These are phyloP conservation scores for Erpornis zantholeuca DNA, from an alignment of 2,113 vertebrate species.

Conservation along the genomic window DNA sequence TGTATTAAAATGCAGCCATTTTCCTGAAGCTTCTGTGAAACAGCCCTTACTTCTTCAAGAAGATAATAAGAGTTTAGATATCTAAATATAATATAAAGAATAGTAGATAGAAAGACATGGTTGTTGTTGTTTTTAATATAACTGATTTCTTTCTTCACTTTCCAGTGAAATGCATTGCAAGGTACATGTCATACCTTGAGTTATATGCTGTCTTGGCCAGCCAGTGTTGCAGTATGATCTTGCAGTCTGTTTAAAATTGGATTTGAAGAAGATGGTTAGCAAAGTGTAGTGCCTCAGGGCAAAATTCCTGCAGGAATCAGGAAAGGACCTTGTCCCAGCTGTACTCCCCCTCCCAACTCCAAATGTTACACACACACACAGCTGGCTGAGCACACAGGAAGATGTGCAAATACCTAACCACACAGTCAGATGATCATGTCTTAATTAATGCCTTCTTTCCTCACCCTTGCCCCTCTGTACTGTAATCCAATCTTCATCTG, in stretches of 20 bases:
- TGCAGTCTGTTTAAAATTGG: background rate
- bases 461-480: background rate
- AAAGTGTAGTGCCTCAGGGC: conserved; percentile 2
- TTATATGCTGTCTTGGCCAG: background rate
- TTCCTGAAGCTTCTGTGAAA: conserved; percentile 54
- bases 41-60: conserved; percentile 8
- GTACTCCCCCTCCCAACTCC: background rate
- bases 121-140: background rate
- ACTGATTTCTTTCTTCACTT: background rate
- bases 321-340: conserved; percentile 2
- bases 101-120: background rate
- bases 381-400: conserved; percentile 3
- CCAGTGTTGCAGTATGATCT: background rate
- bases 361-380: background rate
- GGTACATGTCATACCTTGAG: background rate
- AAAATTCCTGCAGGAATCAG: conserved; percentile 19
- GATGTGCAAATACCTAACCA: background rate
- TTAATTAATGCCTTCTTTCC: background rate
- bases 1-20: conserved; percentile 69
- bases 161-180: background rate
- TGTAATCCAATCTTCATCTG: background rate
- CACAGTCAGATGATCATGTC: background rate
- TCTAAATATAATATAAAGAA: background rate
- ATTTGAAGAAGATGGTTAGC: conserved; percentile 27
- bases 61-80: background rate